Conservation (phyloP, 2,888 invertebrate species). For the Megamerina dolium region DNA sequence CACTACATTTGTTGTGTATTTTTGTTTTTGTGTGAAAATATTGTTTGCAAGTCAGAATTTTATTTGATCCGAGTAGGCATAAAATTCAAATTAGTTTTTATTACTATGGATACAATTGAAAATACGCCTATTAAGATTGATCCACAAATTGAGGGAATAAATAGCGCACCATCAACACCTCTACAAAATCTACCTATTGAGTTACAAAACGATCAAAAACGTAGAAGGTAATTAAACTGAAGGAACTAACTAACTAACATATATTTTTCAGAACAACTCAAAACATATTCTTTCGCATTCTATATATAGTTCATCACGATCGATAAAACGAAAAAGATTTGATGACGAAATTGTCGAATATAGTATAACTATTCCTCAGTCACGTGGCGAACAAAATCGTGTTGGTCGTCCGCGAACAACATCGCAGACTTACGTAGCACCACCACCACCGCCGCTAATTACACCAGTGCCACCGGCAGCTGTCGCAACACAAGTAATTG, state of each 20-base stretch:
- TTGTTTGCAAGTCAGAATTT: no score
- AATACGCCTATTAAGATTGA: slow-evolving; percentile 22
- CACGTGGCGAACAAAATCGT: slow-evolving; percentile 35
- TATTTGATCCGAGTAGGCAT: no score
- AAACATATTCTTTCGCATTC: slow-evolving; percentile 5
- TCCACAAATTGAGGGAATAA: background rate
- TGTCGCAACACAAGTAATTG: background rate
- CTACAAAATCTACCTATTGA: slow-evolving; percentile 38
- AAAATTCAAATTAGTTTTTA: background rate
- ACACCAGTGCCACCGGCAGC: slow-evolving; percentile 11
- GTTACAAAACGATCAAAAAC: slow-evolving; percentile 42
- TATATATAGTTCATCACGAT: slow-evolving; percentile 73
- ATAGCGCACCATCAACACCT: slow-evolving; percentile 16
- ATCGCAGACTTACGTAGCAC: slow-evolving; percentile 48
- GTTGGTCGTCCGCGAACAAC: slow-evolving; percentile 50
- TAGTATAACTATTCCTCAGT: slow-evolving; percentile 64
- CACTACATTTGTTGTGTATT: no score
- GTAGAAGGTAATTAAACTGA: slow-evolving; percentile 36
- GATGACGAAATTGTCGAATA: slow-evolving; percentile 96
- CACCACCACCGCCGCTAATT: slow-evolving; percentile 21
- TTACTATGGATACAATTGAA: slow-evolving; percentile 25
- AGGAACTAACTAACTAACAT: background rate
- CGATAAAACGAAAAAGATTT: slow-evolving; percentile 91
- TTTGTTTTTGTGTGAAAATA: no score
- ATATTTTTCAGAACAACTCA: background rate